Conservation (phyloP, 2,113 vertebrate genomes). For the Oryzias curvinotus region DNA sequence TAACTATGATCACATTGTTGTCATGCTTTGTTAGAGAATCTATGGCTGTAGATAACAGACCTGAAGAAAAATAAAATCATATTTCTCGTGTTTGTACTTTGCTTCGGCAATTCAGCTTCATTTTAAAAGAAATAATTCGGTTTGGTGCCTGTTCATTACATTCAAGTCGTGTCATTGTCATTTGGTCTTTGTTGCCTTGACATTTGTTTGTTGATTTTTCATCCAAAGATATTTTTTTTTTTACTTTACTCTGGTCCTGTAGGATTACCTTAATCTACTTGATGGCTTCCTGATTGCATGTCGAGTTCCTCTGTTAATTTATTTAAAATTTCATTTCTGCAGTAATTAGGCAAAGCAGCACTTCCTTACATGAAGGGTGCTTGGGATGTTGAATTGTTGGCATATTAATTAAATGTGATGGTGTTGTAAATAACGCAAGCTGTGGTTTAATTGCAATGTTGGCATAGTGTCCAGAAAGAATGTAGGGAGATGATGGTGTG, state of each 20-base stretch:
- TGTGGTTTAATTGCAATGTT: slow-evolving; percentile 56
- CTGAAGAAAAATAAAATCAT: slow-evolving; percentile 3
- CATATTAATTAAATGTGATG: slow-evolving; percentile 70
- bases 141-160: slow-evolving; percentile 6
- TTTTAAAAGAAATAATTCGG: neutral
- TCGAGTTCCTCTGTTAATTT: slow-evolving; percentile 70
- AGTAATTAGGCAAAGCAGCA: slow-evolving; percentile 71
- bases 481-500: slow-evolving; percentile 41
- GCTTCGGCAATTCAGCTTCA: slow-evolving; percentile 2
- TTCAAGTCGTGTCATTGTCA: slow-evolving; percentile 44
- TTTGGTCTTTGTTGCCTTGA: slow-evolving; percentile 22
- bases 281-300: slow-evolving; percentile 71
- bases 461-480: slow-evolving; percentile 57
- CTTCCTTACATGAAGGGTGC: slow-evolving; percentile 62
- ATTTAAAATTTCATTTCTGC: slow-evolving; percentile 73
- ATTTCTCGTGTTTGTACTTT: slow-evolving; percentile 14
- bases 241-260: slow-evolving; percentile 64
- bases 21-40: slow-evolving; percentile 7
- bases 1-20: neutral
- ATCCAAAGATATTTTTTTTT: slow-evolving; percentile 41
- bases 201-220: slow-evolving; percentile 35
- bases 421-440: slow-evolving; percentile 70
- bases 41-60: slow-evolving; percentile 2
- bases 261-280: slow-evolving; percentile 72
- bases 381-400: slow-evolving; percentile 60